Base-by-base conservation (phyloP, 2,113 vertebrate species). In the Cygnus buccinator region DNA sequence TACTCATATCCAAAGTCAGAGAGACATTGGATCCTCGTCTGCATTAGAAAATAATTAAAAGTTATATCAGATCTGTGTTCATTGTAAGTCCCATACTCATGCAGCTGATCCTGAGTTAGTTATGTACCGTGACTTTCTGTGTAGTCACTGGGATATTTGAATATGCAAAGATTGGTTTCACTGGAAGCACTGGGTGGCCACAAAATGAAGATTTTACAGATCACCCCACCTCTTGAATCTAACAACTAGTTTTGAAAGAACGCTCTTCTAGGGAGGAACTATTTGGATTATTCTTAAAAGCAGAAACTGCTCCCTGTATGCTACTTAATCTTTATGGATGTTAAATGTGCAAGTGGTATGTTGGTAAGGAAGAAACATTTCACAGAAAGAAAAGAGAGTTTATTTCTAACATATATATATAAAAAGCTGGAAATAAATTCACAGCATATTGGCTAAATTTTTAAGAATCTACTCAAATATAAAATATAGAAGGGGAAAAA, bases 11-110 rank as follows among this genome's bases (percentile, higher is more conserved):
- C 98, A 99, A 67, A 26, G 99, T 99, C 92, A 99, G 98, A 8
- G 99, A 99, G 13, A 99, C 99, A 6, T 99, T 99, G 44, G 99
- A 99, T 50, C 99, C 99, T 70, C 99, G 98, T 89, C 99, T 99
- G 95, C 1, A 63, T 66, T 28, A 84, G 65, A 91, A 80, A 87
- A 98, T 13, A 97, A 93, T 93, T 20, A 52, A 63, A 41, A 63
- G 28, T 87, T 91, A 72, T 2, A 78, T 1, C 4, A 78, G 65
- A 65, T 41, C 46, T 50, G 50, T 77, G 37, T 57, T 73, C 46
- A 50, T 37, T 68, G 3, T 19, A 63, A 82, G 66, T 89, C 57
- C 33, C 66, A 58, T 29, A 26, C 10, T 73, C 44, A 28, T 8
- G 26, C 31, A 43, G 21, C 23, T 67, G 70, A 39, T 31, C 8